Conservation (phyloP, 2,888 invertebrate genomes). For the Alitta virens region DNA sequence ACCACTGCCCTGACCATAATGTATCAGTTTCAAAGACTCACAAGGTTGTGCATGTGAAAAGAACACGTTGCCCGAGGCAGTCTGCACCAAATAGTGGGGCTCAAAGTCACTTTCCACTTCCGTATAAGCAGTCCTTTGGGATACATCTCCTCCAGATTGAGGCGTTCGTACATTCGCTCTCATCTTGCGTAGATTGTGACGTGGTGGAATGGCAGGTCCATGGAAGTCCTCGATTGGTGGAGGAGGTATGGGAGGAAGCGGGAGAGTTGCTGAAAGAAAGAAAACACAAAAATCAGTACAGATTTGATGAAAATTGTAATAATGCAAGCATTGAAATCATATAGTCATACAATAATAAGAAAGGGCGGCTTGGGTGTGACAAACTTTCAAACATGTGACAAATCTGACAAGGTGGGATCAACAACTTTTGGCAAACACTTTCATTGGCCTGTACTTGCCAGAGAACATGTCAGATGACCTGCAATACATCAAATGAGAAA, state of each 20-base stretch:
- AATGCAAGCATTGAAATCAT: too few relatives aligned
- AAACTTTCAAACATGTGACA: too few relatives aligned
- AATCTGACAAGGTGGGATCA: too few relatives aligned
- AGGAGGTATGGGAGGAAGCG: conserved; percentile 40
- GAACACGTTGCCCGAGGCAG: conserved; percentile 43
- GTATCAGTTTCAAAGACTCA: not conserved
- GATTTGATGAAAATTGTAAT: too few relatives aligned
- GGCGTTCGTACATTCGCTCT: conserved; percentile 6
- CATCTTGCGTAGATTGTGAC: conserved; percentile 5
- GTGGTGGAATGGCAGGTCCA: conserved; percentile 28
- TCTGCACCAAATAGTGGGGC: conserved; percentile 49
- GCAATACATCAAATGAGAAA: too few relatives aligned
- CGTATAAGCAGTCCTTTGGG: conserved; percentile 32
- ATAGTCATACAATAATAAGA: too few relatives aligned
- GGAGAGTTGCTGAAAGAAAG: conserved; percentile 39
- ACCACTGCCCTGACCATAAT: too few relatives aligned
- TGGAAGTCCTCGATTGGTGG: conserved; percentile 27
- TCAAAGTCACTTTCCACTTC: conserved; percentile 47
- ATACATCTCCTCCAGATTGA: not conserved
- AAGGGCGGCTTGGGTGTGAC: too few relatives aligned
- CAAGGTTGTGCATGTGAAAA: conserved; percentile 30
- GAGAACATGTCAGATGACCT: too few relatives aligned
- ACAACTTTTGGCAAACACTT: too few relatives aligned
- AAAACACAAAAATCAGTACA: too few relatives aligned
- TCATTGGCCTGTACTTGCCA: too few relatives aligned